Conservation (phyloP, 1,140 invertebrate species). For the Araneus ventricosus region DNA sequence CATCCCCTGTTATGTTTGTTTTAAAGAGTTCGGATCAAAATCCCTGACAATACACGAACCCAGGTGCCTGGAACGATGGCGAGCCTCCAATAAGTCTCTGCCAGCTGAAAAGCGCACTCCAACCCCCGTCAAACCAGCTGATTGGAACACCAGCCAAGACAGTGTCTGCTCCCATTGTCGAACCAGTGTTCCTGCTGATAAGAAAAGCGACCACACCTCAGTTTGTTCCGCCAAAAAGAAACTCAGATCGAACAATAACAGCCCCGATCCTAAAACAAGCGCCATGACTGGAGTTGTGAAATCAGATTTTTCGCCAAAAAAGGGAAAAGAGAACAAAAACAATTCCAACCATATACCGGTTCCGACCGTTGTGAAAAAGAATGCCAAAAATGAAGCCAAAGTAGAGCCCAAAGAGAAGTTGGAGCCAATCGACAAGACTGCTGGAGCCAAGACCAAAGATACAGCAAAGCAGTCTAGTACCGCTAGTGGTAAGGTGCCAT, state of each 20-base stretch:
- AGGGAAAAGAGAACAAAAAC: slow-evolving; percentile 72
- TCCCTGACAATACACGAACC: slow-evolving; percentile 88
- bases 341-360: slow-evolving; percentile 43
- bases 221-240: neutral
- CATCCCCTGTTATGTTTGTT: slow-evolving; percentile 88
- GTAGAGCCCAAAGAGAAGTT: neutral
- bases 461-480: neutral
- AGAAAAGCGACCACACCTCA: neutral
- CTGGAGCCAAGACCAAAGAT: neutral
- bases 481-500: neutral
- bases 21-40: slow-evolving; percentile 86
- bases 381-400: slow-evolving; percentile 69
- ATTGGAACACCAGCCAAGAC: neutral
- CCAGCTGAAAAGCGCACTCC: slow-evolving; percentile 80
- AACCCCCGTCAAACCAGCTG: slow-evolving; percentile 33
- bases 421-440: neutral
- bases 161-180: slow-evolving; percentile 53
- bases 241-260: neutral
- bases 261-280: neutral
- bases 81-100: slow-evolving; percentile 85
- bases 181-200: slow-evolving; percentile 27
- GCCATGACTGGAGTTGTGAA: slow-evolving; percentile 59
- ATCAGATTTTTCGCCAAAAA: slow-evolving; percentile 63
- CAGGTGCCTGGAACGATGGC: slow-evolving; percentile 88
- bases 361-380: slow-evolving; percentile 28